phyloP scores from a whole-genome alignment of 2,888 invertebrate genomes.

The Lymantria dispar region DNA sequence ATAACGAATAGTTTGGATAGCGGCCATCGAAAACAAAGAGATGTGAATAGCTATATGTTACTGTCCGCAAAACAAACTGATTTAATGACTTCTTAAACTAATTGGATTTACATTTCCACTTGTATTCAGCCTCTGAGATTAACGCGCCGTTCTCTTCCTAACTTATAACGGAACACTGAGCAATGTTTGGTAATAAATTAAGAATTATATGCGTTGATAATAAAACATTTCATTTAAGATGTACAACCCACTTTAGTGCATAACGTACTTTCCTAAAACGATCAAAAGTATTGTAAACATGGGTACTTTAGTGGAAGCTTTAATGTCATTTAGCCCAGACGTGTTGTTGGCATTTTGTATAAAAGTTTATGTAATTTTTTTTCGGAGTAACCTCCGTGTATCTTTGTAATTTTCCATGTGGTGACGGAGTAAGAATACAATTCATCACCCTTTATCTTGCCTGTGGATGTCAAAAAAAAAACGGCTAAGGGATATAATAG shows the following conservation, averaged over 20 bases:
- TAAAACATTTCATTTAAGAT: constrained; percentile 48
- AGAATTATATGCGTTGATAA: constrained; percentile 60
- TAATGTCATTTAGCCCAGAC: background rate
- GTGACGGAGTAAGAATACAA: too few relatives aligned
- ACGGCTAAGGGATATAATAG: too few relatives aligned
- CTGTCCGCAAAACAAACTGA: constrained; percentile 74
- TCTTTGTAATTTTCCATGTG: too few relatives aligned
- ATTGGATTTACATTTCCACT: constrained; percentile 71
- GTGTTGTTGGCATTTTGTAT: background rate
- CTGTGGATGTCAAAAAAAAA: too few relatives aligned
- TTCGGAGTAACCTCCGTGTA: too few relatives aligned
- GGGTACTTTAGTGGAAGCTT: constrained; percentile 1
- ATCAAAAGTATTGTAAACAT: constrained; percentile 27
- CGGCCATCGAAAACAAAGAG: constrained; percentile 74
- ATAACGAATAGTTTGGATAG: constrained; percentile 76
- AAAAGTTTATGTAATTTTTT: background rate
- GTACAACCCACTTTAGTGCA: constrained; percentile 36
- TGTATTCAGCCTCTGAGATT: constrained; percentile 61
- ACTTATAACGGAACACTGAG: constrained; percentile 45
- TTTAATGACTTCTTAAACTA: constrained; percentile 76
- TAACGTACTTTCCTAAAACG: constrained; percentile 33
- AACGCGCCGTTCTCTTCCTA: constrained; percentile 47
- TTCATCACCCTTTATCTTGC: too few relatives aligned
- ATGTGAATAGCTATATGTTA: constrained; percentile 61
- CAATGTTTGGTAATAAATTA: constrained; percentile 57